Evolutionary conservation across 2,888 invertebrate genomes (phyloP).

Genomic region (Ochropleura leucogaster): DNA sequence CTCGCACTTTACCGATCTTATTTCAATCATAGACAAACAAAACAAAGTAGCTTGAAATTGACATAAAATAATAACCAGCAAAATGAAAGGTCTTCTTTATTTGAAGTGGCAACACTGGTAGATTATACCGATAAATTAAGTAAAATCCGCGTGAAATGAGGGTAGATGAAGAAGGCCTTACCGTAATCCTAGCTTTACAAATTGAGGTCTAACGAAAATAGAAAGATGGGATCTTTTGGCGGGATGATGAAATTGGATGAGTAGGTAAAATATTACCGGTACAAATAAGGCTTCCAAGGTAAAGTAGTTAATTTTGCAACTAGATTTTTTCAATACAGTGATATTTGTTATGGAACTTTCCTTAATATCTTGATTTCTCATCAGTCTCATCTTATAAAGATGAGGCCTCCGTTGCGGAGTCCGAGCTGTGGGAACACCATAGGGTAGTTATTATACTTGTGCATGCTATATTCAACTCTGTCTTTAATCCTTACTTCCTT

Average conservation of each 20-base stretch:
- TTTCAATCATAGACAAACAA: background rate
- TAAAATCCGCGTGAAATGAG: conserved; percentile 50
- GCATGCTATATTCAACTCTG: no score
- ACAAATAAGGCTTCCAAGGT: background rate
- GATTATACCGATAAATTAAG: conserved; percentile 26
- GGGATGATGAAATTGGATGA: background rate
- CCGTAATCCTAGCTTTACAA: conserved; percentile 38
- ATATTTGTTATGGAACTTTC: background rate
- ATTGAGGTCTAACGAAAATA: conserved; percentile 28
- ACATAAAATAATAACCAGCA: background rate
- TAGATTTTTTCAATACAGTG: no score
- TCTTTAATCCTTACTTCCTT: no score
- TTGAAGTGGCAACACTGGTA: conserved; percentile 21
- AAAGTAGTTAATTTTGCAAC: no score
- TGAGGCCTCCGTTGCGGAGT: no score
- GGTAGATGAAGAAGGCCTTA: conserved; percentile 28
- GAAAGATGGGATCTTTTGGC: conserved; percentile 13
- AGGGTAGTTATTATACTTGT: no score
- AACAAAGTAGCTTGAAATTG: background rate
- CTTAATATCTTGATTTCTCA: background rate
- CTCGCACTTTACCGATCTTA: no score
- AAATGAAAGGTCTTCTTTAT: background rate
- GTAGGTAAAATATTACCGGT: background rate
- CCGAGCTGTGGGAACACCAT: no score
- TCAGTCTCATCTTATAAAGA: no score